These are phyloP conservation scores for Nasonovia ribisnigri DNA, from an alignment of 2,888 invertebrate species.

Conservation along the genomic window DNA sequence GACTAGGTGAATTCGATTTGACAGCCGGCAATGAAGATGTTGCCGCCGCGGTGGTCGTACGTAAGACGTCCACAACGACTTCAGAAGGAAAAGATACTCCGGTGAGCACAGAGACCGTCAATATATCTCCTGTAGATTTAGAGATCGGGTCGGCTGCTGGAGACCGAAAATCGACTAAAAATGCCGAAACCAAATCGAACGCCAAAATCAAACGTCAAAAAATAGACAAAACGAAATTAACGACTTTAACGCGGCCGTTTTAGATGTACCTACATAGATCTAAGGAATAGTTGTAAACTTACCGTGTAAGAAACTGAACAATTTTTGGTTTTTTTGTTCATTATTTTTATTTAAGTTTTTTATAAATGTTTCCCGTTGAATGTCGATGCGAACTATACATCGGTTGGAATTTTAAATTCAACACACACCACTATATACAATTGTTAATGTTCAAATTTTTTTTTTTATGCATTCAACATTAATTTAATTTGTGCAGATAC, in stretches of 20 bases:
- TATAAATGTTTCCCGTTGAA: neutral
- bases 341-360: neutral
- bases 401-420: neutral
- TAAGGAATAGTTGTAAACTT: neutral
- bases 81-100: neutral
- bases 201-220: neutral
- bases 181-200: neutral
- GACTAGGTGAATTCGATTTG: neutral
- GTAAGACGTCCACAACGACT: neutral
- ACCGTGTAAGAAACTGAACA: neutral
- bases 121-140: neutral
- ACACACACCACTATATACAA: neutral
- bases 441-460: neutral
- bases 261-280: neutral
- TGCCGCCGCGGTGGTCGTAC: neutral
- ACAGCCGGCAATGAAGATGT: neutral
- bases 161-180: neutral
- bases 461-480: neutral
- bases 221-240: neutral
- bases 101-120: neutral
- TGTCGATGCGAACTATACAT: neutral
- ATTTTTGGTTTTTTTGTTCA: neutral
- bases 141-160: neutral
- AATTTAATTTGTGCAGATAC: neutral
- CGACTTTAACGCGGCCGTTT: neutral